Base-by-base conservation (phyloP, 1,140 invertebrate genomes). In the Sesamia nonagrioides region DNA sequence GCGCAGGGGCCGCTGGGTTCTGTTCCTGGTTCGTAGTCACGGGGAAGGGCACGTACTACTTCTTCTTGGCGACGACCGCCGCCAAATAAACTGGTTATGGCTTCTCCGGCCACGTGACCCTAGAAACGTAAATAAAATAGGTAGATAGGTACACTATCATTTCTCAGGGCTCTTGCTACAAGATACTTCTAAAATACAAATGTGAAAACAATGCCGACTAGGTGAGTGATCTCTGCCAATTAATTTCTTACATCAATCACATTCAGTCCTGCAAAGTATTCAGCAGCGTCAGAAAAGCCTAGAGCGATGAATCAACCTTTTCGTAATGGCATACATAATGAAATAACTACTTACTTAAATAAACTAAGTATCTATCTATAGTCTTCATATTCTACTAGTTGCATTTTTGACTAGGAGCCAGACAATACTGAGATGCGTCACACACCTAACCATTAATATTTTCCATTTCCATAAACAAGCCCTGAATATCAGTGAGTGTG, bases 81-180 rank as follows among this genome's bases (percentile, higher is more conserved):
- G 75, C 97, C 96, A 84, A 98, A 97, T 89, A 97, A 90, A 48
- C 98, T 97, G 45, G 97, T 97, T 48, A 99, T 89, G 9, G 97
- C 98, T 91, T 97, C 96, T 42, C 98, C 98, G 33, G 98, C 95
- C 35, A 97, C 96, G 85, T 98, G 98, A 21, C 98, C 98, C 96
- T 97, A 61, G 6, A 69, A 68, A 77, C 17, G 52, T 17, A 0
- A n/a, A 60, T 35, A 37, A n/a, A 50, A n/a, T 50, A n/a, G n/a
- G n/a, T n/a, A n/a, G n/a, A n/a, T n/a, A n/a, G n/a, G n/a, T n/a
- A 50, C 45, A 50, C 45, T n/a, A 50, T 50, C 15, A n/a, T 50
- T 50, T 13, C 15, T 50, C 45, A 50, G 6, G n/a, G 5, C 13
- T 15, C 2, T 61, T n/a, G 33, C 27, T n/a, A 9, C 35, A n/a